Evolutionary conservation across 2,113 vertebrate species (phyloP), one percentile per base, ranked within the genome.

Genomic region (Alligator sinensis): DNA sequence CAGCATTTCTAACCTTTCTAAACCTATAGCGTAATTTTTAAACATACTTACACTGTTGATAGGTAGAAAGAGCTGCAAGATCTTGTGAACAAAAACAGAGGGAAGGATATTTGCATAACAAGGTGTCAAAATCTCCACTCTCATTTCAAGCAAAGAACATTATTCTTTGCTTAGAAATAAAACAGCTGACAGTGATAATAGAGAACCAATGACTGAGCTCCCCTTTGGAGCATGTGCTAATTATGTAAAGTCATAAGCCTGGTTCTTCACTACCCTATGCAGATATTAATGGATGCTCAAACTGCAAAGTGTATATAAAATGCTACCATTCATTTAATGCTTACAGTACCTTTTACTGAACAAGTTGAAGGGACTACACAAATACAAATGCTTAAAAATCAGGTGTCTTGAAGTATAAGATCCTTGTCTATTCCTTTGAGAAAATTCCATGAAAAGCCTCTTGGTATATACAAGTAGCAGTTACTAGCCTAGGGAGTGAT

Each of bases 171-270:
- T 87, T 3, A 60, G 6, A 11, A 22, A 3, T 10, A 15, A 18
- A 5, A 1, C 82, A 62, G 2, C 57, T 30, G 59, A 3, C n/a
- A 62, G 12, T 60, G 80, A 66, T n/a, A 89, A 85, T 6, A 3
- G 18, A 25, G 11, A 80, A 34, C 0, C 64, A 57, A 92, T 5
- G 0, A 0, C 1, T 47, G 10, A 28, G 62, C 87, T 86, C 57
- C 16, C 19, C 4, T 19, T 5, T 10, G 4, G 25, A 59, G 38
- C 25, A 22, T 9, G 54, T 1, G 17, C 0, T 70, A 14, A 38
- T 82, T 63, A 75, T 59, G 3, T n/a, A 77, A 68, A 62, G 12
- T 87, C 57, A 28, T 19, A 4, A 57, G 7, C 47, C 30, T 12
- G 34, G 2, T 38, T 77, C 84, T 62, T 81, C 30, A 9, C 3